Evolutionary conservation across 2,888 invertebrate species (phyloP).

Genomic region (Piscicola geometra): DNA sequence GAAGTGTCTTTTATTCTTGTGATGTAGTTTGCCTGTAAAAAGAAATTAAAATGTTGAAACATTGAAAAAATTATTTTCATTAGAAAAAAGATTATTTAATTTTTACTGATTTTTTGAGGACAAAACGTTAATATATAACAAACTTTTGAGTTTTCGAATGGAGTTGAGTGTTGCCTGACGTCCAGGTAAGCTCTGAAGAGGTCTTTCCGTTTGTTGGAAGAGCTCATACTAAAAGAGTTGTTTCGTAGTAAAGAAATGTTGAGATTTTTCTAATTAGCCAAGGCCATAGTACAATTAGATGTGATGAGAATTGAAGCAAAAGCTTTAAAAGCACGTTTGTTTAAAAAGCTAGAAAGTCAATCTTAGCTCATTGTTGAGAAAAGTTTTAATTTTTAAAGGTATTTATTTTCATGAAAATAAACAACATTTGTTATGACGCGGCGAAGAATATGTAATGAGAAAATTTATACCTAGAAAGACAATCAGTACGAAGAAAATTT

Average conservation of each 20-base stretch:
- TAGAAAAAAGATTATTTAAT: background rate
- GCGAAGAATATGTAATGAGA: too few relatives aligned
- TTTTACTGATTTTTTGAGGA: too few relatives aligned
- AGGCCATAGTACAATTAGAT: too few relatives aligned
- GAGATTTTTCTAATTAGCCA: too few relatives aligned
- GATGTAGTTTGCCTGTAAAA: background rate
- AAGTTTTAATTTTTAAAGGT: background rate
- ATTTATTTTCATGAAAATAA: background rate
- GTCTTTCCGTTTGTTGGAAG: constrained; percentile 12
- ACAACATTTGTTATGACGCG: background rate
- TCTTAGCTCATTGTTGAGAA: background rate
- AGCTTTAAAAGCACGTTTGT: background rate
- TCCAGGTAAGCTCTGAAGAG: constrained; percentile 28
- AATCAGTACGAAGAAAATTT: too few relatives aligned
- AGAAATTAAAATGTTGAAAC: background rate
- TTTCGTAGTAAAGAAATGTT: too few relatives aligned
- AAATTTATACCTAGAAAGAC: too few relatives aligned
- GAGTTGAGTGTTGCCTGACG: constrained; percentile 6
- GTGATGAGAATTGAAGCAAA: too few relatives aligned
- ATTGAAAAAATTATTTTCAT: background rate
- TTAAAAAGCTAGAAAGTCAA: background rate
- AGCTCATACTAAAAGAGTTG: too few relatives aligned
- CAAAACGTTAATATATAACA: background rate
- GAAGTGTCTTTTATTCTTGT: background rate
- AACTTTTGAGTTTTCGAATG: background rate